Evolutionary conservation across 2,113 vertebrate genomes (phyloP), one percentile per base, ranked within the genome.

Genomic region (Cebus imitator): DNA sequence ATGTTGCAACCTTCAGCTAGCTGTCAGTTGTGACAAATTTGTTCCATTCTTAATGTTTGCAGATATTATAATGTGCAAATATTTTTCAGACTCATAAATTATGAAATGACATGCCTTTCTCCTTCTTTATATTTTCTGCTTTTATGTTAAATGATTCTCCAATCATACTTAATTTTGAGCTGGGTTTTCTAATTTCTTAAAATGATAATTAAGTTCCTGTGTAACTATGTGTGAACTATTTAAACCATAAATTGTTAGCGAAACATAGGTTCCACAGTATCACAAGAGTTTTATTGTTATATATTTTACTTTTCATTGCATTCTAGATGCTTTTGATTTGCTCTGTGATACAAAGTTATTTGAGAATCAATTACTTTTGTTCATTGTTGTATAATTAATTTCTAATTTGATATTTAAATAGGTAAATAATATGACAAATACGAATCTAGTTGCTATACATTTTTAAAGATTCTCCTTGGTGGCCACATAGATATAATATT

Each of bases 21-120:
- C 40, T 89, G 50, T 90, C 94, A 91, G 52, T 93, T 72, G 61
- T 97, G 92, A 97, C 95, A 61, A 98, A 97, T 97, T 94, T 87
- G 64, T 83, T 95, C 21, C 37, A 55, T 87, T 91, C 37, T 91
- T 95, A 61, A 68, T 84, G 40, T 73, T 92, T 96, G 20, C 32
- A 93, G 48, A 81, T 70, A 68, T 35, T 83, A 81, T 9, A 52
- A 32, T 87, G 48, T 94, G 75, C 30, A 93, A 84, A 87, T 94
- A 50, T 5, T 92, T 8, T 82, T 91, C 8, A 83, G 50, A 61
- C 55, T 3, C 57, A 70, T 61, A 81, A 13, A 94, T 76, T 73
- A 16, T 52, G 43, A 91, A n/a, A 16, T 23, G 45, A 17, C 10
- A 7, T 79, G 4, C 8, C 87, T 70, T 87, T 82, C 37, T 93